Evolutionary conservation across 2,797 vertebrate genomes (phyloP).

Genomic region (Cygnus olor): DNA sequence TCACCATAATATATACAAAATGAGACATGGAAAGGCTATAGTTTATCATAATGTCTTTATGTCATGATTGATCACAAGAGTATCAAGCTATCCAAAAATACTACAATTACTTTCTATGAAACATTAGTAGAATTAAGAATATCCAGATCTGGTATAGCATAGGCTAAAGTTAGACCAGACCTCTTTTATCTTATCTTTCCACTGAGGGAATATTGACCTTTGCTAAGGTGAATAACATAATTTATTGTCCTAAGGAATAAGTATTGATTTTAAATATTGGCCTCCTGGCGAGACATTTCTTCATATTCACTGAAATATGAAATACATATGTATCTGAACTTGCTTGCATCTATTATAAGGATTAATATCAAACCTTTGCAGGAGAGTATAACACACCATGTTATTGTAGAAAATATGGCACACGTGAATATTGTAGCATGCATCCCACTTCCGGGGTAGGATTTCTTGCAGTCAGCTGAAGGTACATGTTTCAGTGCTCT

Average conservation of each 20-base stretch:
- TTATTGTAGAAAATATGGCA: neutral
- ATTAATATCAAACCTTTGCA: neutral
- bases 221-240: neutral
- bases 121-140: neutral
- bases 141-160: neutral
- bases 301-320: neutral
- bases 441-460: neutral
- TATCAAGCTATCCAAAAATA: neutral
- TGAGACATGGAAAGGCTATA: neutral
- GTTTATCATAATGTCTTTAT: neutral
- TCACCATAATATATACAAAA: neutral
- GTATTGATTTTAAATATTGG: neutral
- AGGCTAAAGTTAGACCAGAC: neutral
- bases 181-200: neutral
- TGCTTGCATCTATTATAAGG: neutral
- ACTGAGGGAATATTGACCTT: neutral
- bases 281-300: neutral
- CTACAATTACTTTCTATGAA: neutral
- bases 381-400: neutral
- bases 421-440: rapidly evolving
- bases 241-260: neutral
- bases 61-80: neutral
- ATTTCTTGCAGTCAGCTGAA: neutral
- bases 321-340: neutral
- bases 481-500: neutral